Conservation (phyloP, 2,113 vertebrate species). For the Helogale parvula region DNA sequence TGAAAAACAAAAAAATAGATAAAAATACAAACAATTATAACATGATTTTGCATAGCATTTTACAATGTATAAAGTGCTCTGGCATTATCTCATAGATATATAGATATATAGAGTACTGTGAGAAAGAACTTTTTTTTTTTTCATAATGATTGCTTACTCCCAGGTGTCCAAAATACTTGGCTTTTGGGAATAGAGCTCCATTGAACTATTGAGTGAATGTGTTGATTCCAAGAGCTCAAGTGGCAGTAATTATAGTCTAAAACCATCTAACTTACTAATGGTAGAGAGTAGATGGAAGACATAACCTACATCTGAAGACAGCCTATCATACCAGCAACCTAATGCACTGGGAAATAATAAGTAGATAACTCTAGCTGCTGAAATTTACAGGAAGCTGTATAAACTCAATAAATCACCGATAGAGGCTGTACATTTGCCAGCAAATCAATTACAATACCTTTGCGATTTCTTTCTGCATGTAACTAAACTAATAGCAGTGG, state of each 20-base stretch:
- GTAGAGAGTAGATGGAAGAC: conserved; percentile 54
- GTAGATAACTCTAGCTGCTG: conserved; percentile 58
- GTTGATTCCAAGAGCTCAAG: conserved; percentile 51
- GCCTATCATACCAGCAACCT: conserved; percentile 37
- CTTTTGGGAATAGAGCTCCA: conserved; percentile 28
- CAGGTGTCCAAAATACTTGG: conserved; percentile 63
- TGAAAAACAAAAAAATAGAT: conserved; percentile 31
- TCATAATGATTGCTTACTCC: conserved; percentile 52
- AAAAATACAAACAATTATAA: conserved; percentile 37
- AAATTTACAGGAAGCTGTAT: conserved; percentile 57
- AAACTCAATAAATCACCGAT: conserved; percentile 62
- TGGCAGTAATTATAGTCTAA: conserved; percentile 63
- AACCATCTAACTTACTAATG: conserved; percentile 50
- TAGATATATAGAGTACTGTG: conserved; percentile 56
- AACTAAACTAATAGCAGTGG: conserved; percentile 66
- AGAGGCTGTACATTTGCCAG: conserved; percentile 71
- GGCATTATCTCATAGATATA: conserved; percentile 49
- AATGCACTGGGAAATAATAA: conserved; percentile 67
- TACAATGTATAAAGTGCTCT: conserved; percentile 38
- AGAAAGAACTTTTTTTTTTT: neutral
- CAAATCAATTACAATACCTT: conserved; percentile 76
- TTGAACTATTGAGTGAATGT: conserved; percentile 38
- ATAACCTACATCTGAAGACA: conserved; percentile 56
- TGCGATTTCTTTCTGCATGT: conserved; percentile 69
- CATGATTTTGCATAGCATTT: neutral